phyloP scores from a whole-genome alignment of 2,888 invertebrate species.

The Ferdinandea cuprea region DNA sequence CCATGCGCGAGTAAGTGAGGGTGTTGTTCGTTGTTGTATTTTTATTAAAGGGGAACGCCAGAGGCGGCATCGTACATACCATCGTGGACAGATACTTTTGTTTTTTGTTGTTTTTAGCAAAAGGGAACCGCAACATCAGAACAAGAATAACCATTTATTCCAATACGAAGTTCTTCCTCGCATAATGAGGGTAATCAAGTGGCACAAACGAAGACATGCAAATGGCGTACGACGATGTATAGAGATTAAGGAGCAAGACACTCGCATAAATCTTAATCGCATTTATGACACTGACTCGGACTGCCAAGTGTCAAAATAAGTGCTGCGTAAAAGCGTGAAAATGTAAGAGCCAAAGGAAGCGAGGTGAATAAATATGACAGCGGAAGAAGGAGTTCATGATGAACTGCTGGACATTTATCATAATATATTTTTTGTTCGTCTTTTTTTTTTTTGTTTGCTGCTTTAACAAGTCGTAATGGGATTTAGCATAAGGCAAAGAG shows the following conservation, averaged over 20 bases:
- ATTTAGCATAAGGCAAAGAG: background rate
- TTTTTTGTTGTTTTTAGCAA: too few relatives aligned
- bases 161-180: slow-evolving; percentile 5
- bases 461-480: slow-evolving; percentile 1
- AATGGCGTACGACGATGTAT: slow-evolving; percentile 68
- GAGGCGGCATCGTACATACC: slow-evolving; percentile 11
- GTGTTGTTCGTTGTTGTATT: background rate
- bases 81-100: slow-evolving; percentile 22
- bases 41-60: background rate
- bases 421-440: slow-evolving; percentile 35
- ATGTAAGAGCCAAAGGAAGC: slow-evolving; percentile 32
- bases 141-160: slow-evolving; percentile 10
- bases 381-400: slow-evolving; percentile 50
- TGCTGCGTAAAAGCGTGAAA: slow-evolving; percentile 40
- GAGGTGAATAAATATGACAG: slow-evolving; percentile 61
- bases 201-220: slow-evolving; percentile 66
- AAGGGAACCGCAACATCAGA: slow-evolving; percentile 20
- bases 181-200: slow-evolving; percentile 71
- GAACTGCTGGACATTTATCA: slow-evolving; percentile 62
- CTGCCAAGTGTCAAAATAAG: slow-evolving; percentile 71
- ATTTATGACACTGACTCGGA: slow-evolving; percentile 62
- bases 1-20: slow-evolving; percentile 11
- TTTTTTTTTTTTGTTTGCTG: too few relatives aligned
- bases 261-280: slow-evolving; percentile 71
- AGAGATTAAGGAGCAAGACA: slow-evolving; percentile 67